Base-by-base conservation (phyloP, 1,140 invertebrate species). In the Tetramorium simillimum region DNA sequence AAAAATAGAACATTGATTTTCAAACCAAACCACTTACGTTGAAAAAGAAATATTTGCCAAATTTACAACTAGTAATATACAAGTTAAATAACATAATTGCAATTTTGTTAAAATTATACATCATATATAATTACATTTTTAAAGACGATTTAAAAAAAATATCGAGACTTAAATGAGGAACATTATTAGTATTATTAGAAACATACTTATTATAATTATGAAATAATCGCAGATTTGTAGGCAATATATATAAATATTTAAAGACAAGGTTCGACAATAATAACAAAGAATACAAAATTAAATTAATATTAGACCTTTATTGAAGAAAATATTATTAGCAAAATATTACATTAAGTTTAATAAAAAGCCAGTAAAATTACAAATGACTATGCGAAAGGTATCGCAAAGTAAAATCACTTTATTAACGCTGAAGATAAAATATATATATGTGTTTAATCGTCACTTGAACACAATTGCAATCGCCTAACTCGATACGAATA, bases 401-500 rank as follows among this genome's bases (percentile, higher is more conserved):
- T n/a, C 33, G n/a, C 14, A 37, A 53, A 43, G 33, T 28, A 24
- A 28, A n/a, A 53, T 78, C 6, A 63, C 58, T 56, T 24, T 56
- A 46, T 76, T 56, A 65, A 58, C 3, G 53, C 16, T 53, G 10
- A 70, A 58, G 10, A 3, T 46, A 33, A 40, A 82, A 58, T 58
- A 24, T n/a, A 53, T 58, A 58, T 60, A 24, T 60, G 14, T 60
- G 5, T 37, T 37, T 80, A 67, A 18, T 58, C n/a, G 46, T 70
- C 21, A 24, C 21, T 28, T 84, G 69, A 84, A 84, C 53, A 84
- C 65, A 72, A 81, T 67, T 51, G 43, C 62, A 63, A 78, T n/a
- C 28, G 9, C 40, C 40, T 21, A 14, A 60, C 28, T 60, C 40
- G 33, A 70, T 37, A 53, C 9, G 5, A 51, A 56, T 72, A 81